Evolutionary conservation across 1,140 invertebrate species (phyloP), one percentile per base, ranked within the genome.

Genomic region (Muscidifurax raptorellus): DNA sequence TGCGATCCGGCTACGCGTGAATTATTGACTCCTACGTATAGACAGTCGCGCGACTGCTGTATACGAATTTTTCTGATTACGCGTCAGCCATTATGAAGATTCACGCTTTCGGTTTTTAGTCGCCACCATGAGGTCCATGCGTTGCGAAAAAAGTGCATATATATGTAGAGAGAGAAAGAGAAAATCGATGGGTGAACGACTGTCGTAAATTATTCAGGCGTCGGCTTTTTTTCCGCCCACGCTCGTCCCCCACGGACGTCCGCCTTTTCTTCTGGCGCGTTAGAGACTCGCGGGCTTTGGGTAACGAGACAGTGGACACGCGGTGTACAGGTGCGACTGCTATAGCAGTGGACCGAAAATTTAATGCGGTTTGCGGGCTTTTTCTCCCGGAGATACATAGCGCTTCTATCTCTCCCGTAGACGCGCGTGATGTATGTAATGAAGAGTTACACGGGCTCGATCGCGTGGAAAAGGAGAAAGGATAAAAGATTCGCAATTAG

Each of bases 171-270:
- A 6, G 52, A 7, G 22, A 13, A 5, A 12, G 15, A 22, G 18
- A n/a, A 22, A 59, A 69, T 69, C 67, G 67, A 30, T 27, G 28
- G 67, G 28, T 18, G 25, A 27, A 36, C 80, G 59, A 59, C 72
- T 59, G 18, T 69, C 44, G 44, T 80, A 79, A 85, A 80, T 86
- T 81, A 82, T 88, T 75, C 82, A 72, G n/a, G n/a, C 32, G 32
- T 36, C 64, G 18, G 7, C 15, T 80, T 36, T 30, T 80, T 36
- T 44, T n/a, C n/a, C 30, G 18, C 78, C 3, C 27, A 12, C 28
- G 27, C 10, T 3, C 28, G 9, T 40, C 28, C 9, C 67, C 13
- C 5, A 12, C 28, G 67, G 25, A 28, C 27, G 67, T 30, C 67
- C 32, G 5, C 22, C 22, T 52, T 59, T 72, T 52, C 67, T 52